Evolutionary conservation across 2,797 vertebrate genomes (phyloP), one percentile per base, ranked within the genome.

Genomic region (Eulemur coronatus): DNA sequence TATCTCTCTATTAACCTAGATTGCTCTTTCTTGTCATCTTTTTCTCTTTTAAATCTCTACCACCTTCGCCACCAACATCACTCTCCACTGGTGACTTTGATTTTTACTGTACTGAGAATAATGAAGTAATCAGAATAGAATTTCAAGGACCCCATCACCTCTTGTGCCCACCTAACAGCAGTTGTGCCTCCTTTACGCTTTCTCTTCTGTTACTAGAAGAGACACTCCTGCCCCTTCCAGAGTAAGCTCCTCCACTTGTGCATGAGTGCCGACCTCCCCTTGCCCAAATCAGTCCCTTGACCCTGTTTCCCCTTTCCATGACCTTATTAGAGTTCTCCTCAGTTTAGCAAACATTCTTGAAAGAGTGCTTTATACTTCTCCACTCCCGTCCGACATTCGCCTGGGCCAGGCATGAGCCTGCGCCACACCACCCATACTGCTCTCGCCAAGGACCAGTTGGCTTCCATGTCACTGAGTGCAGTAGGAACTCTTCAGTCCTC

Each of bases 361-460:
- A 76, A 76, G 10, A 57, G 26, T n/a, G 30, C 80, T 92, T 28
- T 82, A 12, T 4, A 3, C 2, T 65, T 5, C 7, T 13, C 2
- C 13, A 9, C 5, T 61, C 13, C 41, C 80, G 22, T 52, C 17
- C 24, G 15, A 73, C 33, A 17, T 61, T 35, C 61, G 7, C 26
- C 9, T 5, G 7, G 67, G 12, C 65, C 11, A 30, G 33, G 14
- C 4, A 0, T 13, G 3, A 26, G 38, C 4, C 15, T 46, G 70
- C 1, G 17, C 7, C 7, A 13, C 2, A 76, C 0, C 0, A 26
- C 30, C 4, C 13, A 14, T 4, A 67, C 1, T 17, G 15, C 46
- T 33, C 30, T 84, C 41, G 13, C 30, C 13, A 30, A 84, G 67
- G 0, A 8, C 28, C 28, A 0, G 0, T 20, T 72, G 75, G 50